These are phyloP conservation scores for Notoglanidium macrostoma DNA, from an alignment of 2,797 vertebrate species.

Conservation along the genomic window DNA sequence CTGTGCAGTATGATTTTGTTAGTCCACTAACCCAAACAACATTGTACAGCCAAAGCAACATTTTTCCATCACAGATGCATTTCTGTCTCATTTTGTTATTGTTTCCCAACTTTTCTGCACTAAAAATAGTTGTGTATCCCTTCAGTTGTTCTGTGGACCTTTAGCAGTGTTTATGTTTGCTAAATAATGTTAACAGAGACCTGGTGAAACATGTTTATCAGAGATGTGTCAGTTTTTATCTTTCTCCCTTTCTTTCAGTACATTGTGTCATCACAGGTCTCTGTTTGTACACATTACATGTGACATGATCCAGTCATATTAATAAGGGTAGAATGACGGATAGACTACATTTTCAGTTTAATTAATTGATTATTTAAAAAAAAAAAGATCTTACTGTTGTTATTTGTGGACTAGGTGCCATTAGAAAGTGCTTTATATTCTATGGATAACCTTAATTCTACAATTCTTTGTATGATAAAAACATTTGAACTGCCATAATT, in stretches of 20 bases:
- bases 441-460: not conserved
- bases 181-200: not conserved
- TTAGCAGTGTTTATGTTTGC: conserved; percentile 13
- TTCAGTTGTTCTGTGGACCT: not conserved
- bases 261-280: no score
- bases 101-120: conserved; percentile 6
- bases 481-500: not conserved
- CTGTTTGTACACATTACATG: not conserved
- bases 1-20: not conserved
- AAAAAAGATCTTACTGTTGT: not conserved
- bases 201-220: conserved; percentile 27
- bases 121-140: conserved; percentile 18
- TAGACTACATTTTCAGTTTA: not conserved
- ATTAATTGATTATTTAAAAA: not conserved
- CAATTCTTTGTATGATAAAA: not conserved
- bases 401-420: not conserved
- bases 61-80: not conserved
- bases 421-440: not conserved
- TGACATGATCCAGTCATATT: not conserved
- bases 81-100: conserved; percentile 3
- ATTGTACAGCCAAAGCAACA: not conserved
- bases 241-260: not conserved
- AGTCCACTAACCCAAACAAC: not conserved
- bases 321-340: not conserved
- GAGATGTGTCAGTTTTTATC: not conserved